Percentiles rank a stretch among this genome's conserved stretches.
These are phyloP conservation scores for Eupithecia subfuscata DNA, from an alignment of 2,888 invertebrate species.

Conservation along the genomic window DNA sequence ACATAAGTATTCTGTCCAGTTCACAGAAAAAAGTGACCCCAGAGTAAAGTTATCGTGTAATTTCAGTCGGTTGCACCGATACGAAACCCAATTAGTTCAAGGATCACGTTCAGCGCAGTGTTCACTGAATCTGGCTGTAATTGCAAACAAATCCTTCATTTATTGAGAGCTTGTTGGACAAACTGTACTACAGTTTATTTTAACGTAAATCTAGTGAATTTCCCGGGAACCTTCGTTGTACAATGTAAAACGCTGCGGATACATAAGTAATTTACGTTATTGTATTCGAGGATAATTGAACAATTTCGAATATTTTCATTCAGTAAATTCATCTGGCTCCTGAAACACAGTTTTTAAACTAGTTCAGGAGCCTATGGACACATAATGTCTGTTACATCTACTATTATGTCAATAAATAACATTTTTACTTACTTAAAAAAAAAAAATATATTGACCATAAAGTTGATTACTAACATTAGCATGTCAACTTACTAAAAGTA, in stretches of 20 bases:
- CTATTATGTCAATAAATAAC: no score
- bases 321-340: no score
- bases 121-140: conserved; percentile 49
- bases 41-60: conserved; percentile 39
- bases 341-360: no score
- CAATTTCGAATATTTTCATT: no score
- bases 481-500: no score
- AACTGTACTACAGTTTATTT: not conserved
- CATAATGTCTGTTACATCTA: no score
- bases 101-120: conserved; percentile 52
- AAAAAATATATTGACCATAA: no score
- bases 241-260: not conserved
- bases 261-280: no score
- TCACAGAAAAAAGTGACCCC: not conserved
- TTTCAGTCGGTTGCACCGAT: conserved; percentile 49
- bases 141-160: conserved; percentile 59
- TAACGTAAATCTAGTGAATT: not conserved
- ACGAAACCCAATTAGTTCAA: conserved; percentile 49
- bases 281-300: no score
- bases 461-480: no score
- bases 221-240: not conserved
- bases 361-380: no score
- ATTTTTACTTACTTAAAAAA: no score
- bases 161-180: conserved; percentile 33
- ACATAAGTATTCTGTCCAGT: not conserved